These are phyloP conservation scores for Cavia porcellus DNA, from an alignment of 2,113 vertebrate genomes.

Conservation along the genomic window DNA sequence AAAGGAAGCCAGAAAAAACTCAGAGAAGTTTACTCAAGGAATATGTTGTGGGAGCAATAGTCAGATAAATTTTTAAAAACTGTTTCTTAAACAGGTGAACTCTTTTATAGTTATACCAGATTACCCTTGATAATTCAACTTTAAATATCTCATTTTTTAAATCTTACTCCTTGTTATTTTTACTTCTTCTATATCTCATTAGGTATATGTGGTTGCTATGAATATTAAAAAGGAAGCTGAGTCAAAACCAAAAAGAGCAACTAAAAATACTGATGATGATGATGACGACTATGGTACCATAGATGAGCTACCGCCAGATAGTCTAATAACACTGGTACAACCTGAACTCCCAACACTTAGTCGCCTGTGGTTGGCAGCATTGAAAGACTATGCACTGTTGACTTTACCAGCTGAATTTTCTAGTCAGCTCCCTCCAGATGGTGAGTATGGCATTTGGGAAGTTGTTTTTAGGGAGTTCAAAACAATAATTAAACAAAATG, in stretches of 20 bases:
- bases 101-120: background rate
- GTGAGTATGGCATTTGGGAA: slow-evolving; percentile 84
- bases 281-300: slow-evolving; percentile 91
- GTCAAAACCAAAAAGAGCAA: slow-evolving; percentile 88
- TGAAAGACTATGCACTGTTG: slow-evolving; percentile 97
- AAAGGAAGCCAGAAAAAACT: background rate
- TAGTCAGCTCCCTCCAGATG: slow-evolving; percentile 98
- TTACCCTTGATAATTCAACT: slow-evolving; percentile 30
- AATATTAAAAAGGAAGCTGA: slow-evolving; percentile 98
- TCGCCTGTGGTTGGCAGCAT: slow-evolving; percentile 96
- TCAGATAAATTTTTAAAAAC: background rate
- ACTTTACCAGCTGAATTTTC: slow-evolving; percentile 98
- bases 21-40: slow-evolving; percentile 16
- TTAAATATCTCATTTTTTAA: slow-evolving; percentile 55
- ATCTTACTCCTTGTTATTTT: slow-evolving; percentile 61
- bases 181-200: slow-evolving; percentile 53
- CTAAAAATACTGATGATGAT: slow-evolving; percentile 92
- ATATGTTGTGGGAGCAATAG: background rate
- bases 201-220: slow-evolving; percentile 99
- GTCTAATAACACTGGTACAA: slow-evolving; percentile 96
- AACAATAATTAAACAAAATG: slow-evolving; percentile 47
- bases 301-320: slow-evolving; percentile 95
- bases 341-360: slow-evolving; percentile 96
- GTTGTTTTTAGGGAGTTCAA: slow-evolving; percentile 27
- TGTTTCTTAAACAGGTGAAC: background rate